Conservation (phyloP, 2,113 vertebrate genomes). For the Sphaerodactylus townsendi region DNA sequence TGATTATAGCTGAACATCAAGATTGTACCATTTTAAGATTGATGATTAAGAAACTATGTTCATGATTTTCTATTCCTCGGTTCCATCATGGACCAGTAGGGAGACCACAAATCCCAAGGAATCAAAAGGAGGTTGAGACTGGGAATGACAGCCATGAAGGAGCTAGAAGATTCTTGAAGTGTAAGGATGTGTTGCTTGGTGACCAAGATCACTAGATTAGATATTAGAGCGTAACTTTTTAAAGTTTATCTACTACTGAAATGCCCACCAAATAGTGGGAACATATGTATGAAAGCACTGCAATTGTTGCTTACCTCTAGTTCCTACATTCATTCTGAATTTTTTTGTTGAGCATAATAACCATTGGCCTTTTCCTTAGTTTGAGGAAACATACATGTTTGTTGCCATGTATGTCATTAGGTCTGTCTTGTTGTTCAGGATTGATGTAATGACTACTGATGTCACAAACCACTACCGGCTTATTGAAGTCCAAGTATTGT, state of each 20-base stretch:
- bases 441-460: neutral
- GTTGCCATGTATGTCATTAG: neutral
- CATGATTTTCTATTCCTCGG: too few species aligned
- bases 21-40: too few species aligned
- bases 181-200: too few species aligned
- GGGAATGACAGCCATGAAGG: too few species aligned
- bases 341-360: neutral
- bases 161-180: too few species aligned
- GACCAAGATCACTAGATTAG: neutral
- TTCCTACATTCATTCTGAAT: neutral
- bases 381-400: neutral
- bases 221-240: neutral
- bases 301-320: neutral
- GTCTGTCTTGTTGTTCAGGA: neutral
- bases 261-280: neutral
- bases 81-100: too few species aligned
- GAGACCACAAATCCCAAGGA: too few species aligned
- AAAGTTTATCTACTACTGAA: neutral
- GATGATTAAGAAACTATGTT: too few species aligned
- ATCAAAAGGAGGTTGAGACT: too few species aligned
- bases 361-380: neutral
- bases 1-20: too few species aligned
- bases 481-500: neutral
- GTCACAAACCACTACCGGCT: constrained; percentile 1
- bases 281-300: neutral